Percentiles rank a stretch among this genome's conserved stretches.
phyloP scores from a whole-genome alignment of 2,113 vertebrate genomes.

The Ictalurus punctatus region DNA sequence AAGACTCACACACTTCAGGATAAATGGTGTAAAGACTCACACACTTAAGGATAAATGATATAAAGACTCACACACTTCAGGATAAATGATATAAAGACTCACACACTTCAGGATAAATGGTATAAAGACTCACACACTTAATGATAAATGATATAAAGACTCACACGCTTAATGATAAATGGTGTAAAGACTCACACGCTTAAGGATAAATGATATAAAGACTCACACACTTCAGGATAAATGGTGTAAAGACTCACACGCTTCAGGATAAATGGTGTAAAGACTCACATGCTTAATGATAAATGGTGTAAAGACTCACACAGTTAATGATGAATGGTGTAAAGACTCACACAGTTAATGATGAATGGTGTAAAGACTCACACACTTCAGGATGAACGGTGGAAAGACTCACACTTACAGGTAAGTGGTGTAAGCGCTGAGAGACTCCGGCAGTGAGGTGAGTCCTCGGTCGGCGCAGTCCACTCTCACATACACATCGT shows the following conservation, averaged over 20 bases:
- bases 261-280: background rate
- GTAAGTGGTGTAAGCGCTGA: conserved; percentile 22
- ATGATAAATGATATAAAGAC: background rate
- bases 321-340: background rate
- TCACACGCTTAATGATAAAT: too few relatives aligned
- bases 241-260: background rate
- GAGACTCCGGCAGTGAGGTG: background rate
- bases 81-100: too few relatives aligned
- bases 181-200: too few relatives aligned
- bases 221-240: background rate
- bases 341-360: background rate
- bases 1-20: background rate
- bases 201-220: background rate
- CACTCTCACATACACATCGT: conserved; percentile 12
- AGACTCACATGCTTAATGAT: too few relatives aligned
- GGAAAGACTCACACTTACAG: conserved; percentile 19
- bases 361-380: background rate
- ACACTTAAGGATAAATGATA: conserved; percentile 6
- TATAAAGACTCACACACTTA: background rate
- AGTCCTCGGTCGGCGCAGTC: conserved; percentile 31
- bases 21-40: background rate
- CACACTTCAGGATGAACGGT: background rate
- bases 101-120: background rate
- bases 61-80: background rate
- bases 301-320: background rate